These are phyloP conservation scores for Ictalurus punctatus DNA, from an alignment of 2,113 vertebrate species.

Conservation along the genomic window DNA sequence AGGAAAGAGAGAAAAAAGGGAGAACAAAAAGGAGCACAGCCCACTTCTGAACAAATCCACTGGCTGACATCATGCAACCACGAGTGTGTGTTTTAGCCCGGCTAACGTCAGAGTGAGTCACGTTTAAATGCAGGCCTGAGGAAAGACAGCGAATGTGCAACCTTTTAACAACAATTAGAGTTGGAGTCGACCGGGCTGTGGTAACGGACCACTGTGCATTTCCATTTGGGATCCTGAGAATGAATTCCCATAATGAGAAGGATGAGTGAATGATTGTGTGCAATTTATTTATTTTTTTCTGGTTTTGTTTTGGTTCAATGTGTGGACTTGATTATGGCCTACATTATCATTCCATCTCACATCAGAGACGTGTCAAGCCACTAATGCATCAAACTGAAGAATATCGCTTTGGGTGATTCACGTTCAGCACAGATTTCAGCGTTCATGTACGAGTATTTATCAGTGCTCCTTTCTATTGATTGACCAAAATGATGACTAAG, in stretches of 20 bases:
- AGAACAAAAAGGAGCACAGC: neutral
- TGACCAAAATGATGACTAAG: neutral
- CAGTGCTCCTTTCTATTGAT: neutral
- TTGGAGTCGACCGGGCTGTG: neutral
- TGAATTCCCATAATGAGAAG: neutral
- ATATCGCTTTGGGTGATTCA: neutral
- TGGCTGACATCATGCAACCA: conserved; percentile 19
- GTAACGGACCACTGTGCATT: neutral
- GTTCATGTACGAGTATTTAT: neutral
- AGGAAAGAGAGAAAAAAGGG: neutral
- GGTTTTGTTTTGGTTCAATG: neutral
- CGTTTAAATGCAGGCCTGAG: conserved; percentile 6
- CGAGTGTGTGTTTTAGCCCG: neutral
- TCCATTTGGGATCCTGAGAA: neutral
- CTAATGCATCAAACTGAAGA: neutral
- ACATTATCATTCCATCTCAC: conserved; percentile 6
- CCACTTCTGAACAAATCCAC: conserved; percentile 1
- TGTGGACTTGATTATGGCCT: conserved; percentile 16
- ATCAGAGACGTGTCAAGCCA: neutral
- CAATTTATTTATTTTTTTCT: neutral
- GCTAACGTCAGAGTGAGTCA: conserved; percentile 34
- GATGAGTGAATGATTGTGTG: neutral
- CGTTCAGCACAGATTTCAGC: neutral
- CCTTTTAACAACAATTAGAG: conserved; percentile 15
- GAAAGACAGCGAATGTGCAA: neutral